Base-by-base conservation (phyloP, 2,888 invertebrate genomes). In the Caradrina kadenii region DNA sequence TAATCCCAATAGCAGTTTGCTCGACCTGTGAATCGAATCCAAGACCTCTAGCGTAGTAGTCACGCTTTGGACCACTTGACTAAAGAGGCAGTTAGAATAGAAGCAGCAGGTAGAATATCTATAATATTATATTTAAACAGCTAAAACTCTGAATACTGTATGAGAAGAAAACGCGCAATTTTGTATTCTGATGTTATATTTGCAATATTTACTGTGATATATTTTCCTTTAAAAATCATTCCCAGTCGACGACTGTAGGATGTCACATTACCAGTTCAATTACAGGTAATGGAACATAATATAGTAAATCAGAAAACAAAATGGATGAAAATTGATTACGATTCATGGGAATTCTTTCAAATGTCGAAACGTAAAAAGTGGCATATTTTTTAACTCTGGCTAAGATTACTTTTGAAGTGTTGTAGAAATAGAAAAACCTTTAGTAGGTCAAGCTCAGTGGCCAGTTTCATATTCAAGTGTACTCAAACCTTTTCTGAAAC, bases 101-200 rank as follows among this genome's bases (percentile, higher is more conserved):
- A 26, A 2, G 26, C 26, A 26, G 26, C 26, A 26, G n/a, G 26
- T 26, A 26, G 26, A 26, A 3, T 26, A 31, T 31, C 5, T 7
- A 35, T 45, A 55, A 21, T 49, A 54, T 58, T 49, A 54, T 58
- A 62, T 58, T 21, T 49, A 61, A 42, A 50, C 52, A 45, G 39
- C n/a, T 58, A 48, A 58, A 63, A 53, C 26, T 17, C 60, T 64
- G 56, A 72, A 61, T 67, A 64, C 45, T 72, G n/a, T 15, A 49
- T 52, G 42, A 59, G 21, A 72, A 49, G 55, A 63, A 76, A 76
- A 63, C 53, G 55, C 11, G 56, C 55, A 61, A 67, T 71, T n/a
- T 22, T 76, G n/a, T 61, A 52, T 66, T 59, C 52, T 53, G 48
- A 63, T 62, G n/a, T n/a, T n/a, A n/a, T 64, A 59, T 65, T 74